These are phyloP conservation scores for Arge pagana DNA, from an alignment of 2,888 invertebrate species.

Conservation along the genomic window DNA sequence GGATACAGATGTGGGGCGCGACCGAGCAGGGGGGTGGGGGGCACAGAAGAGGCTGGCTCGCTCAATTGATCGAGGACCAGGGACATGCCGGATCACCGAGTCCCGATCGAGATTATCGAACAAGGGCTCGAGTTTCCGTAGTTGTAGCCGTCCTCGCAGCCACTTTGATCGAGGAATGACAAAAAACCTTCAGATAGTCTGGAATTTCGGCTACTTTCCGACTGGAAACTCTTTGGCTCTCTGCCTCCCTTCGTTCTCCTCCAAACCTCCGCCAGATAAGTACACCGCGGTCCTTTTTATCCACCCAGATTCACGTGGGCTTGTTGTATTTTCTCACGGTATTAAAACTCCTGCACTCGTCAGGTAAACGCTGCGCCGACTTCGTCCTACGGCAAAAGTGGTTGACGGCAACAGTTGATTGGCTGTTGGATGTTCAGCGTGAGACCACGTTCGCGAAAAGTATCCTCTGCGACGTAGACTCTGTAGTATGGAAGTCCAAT, in stretches of 20 bases:
- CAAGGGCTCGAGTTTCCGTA: conserved; percentile 37
- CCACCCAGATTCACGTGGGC: no score
- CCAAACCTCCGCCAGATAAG: conserved; percentile 1
- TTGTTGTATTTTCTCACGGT: no score
- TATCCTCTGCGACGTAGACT: no score
- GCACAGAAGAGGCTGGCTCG: not conserved
- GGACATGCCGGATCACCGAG: conserved; percentile 41
- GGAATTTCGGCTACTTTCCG: conserved; percentile 14
- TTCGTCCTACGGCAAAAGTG: no score
- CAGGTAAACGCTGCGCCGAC: no score
- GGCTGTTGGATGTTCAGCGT: not conserved
- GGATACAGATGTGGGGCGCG: conserved; percentile 25
- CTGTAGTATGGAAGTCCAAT: no score
- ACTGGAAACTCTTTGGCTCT: not conserved
- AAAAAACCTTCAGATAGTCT: conserved; percentile 6
- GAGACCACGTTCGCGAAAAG: not conserved
- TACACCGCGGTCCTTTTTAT: conserved; percentile 10
- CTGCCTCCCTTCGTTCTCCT: conserved; percentile 4
- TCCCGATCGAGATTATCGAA: conserved; percentile 52
- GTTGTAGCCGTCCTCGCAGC: not conserved
- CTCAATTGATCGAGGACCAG: conserved; percentile 12
- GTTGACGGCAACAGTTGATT: no score
- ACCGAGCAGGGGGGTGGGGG: no score
- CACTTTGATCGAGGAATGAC: not conserved
- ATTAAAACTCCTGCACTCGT: no score